phyloP scores from a whole-genome alignment of 1,140 invertebrate genomes.

The Drosophila athabasca region DNA sequence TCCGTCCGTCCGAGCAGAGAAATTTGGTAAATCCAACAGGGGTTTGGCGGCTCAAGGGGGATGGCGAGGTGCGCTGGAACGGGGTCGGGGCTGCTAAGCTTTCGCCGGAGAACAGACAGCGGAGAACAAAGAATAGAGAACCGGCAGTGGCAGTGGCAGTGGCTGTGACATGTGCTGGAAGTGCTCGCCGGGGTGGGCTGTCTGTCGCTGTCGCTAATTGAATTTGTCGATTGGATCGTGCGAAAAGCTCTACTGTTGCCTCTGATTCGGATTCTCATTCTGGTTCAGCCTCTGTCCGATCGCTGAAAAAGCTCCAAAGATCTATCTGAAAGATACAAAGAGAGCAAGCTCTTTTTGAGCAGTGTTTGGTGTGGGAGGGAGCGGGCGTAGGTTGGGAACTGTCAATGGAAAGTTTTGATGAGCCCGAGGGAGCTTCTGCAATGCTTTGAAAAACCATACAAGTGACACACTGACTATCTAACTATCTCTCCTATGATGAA shows the following conservation, averaged over 20 bases:
- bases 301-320: not conserved
- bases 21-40: no score
- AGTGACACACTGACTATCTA: no score
- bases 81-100: slow-evolving; percentile 39
- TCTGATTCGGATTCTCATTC: no score
- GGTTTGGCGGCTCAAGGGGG: not conserved
- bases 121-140: not conserved
- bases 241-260: slow-evolving; percentile 26
- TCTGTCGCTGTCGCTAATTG: slow-evolving; percentile 23
- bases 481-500: no score
- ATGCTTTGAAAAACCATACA: no score
- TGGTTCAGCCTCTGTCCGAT: no score
- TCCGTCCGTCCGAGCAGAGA: not conserved
- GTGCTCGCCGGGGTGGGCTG: slow-evolving; percentile 12
- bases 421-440: no score
- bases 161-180: slow-evolving; percentile 39
- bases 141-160: no score
- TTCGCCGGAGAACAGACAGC: slow-evolving; percentile 32
- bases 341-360: no score
- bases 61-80: slow-evolving; percentile 10
- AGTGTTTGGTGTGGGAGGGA: no score
- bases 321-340: not conserved
- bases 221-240: slow-evolving; percentile 8
- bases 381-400: no score
- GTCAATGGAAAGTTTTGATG: no score